These are phyloP conservation scores for Monomorium pharaonis DNA, from an alignment of 1,140 invertebrate species.

Conservation along the genomic window DNA sequence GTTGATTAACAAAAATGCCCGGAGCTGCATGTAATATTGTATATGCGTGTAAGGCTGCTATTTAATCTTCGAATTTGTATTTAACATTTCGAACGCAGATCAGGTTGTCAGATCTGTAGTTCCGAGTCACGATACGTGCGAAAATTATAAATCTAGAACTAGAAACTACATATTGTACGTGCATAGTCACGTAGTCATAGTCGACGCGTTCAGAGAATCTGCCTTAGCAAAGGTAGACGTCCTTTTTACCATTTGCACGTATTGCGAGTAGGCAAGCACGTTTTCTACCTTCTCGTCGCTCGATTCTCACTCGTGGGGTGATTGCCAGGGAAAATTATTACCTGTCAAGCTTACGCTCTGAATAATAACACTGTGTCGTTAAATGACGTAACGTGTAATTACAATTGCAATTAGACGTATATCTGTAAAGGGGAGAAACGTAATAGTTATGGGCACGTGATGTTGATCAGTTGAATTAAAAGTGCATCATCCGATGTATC, in stretches of 20 bases:
- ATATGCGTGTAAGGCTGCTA: neutral
- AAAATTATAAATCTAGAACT: neutral
- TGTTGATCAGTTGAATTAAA: neutral
- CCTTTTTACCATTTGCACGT: neutral
- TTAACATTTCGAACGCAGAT: neutral
- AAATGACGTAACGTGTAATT: conserved; percentile 9
- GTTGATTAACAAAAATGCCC: neutral
- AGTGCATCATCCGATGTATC: neutral
- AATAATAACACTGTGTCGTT: neutral
- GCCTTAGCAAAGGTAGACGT: neutral
- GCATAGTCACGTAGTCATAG: neutral
- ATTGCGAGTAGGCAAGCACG: conserved; percentile 12
- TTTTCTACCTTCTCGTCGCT: conserved; percentile 9
- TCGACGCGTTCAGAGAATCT: neutral
- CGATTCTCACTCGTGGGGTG: neutral
- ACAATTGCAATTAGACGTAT: neutral
- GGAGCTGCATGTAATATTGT: neutral
- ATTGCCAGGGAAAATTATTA: neutral
- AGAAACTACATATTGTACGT: neutral
- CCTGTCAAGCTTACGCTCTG: neutral
- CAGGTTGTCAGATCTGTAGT: neutral
- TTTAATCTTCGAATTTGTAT: neutral
- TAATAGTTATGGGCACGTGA: neutral
- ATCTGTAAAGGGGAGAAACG: neutral
- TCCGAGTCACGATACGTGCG: neutral